Percentiles rank a stretch among this genome's conserved stretches.
Conservation (phyloP, 1,140 invertebrate species). For the Hylyphantes graminicola region DNA sequence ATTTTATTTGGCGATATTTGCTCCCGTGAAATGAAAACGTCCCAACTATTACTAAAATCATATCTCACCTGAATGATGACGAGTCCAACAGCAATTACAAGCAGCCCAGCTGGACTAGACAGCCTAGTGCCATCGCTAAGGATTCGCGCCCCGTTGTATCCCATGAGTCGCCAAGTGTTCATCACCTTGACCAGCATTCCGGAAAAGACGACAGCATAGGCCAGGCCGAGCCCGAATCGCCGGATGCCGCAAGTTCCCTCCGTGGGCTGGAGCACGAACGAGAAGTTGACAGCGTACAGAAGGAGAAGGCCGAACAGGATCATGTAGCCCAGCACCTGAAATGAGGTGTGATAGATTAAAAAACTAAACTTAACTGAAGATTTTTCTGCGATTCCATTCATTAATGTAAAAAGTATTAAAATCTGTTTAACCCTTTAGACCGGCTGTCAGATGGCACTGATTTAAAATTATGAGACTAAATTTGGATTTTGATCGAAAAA, state of each 20-base stretch:
- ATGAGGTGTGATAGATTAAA: too few relatives aligned
- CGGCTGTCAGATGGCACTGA: too few relatives aligned
- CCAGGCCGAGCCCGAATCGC: slow-evolving; percentile 68
- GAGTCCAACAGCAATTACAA: slow-evolving; percentile 67
- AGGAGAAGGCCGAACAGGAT: slow-evolving; percentile 70
- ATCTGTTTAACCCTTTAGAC: too few relatives aligned
- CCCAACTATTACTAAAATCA: too few relatives aligned
- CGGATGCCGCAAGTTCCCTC: slow-evolving; percentile 69
- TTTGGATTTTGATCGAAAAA: too few relatives aligned
- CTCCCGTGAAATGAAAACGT: too few relatives aligned
- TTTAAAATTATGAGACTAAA: too few relatives aligned
- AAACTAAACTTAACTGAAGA: too few relatives aligned
- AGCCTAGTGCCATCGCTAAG: slow-evolving; percentile 66
- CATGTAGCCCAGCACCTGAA: slow-evolving; percentile 69
- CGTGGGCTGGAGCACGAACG: slow-evolving; percentile 70
- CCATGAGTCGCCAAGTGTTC: slow-evolving; percentile 67
- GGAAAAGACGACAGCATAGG: slow-evolving; percentile 69
- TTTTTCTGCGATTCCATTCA: too few relatives aligned
- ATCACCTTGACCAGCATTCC: slow-evolving; percentile 71
- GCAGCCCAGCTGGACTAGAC: slow-evolving; percentile 67
- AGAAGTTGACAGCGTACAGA: slow-evolving; percentile 69
- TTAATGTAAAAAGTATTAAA: too few relatives aligned
- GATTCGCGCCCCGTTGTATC: slow-evolving; percentile 65
- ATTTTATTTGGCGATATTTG: too few relatives aligned
- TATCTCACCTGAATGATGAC: slow-evolving; percentile 68